Percentiles rank a stretch among this genome's conserved stretches.
These are phyloP conservation scores for Lerista edwardsae DNA, from an alignment of 2,797 vertebrate genomes.

Conservation along the genomic window DNA sequence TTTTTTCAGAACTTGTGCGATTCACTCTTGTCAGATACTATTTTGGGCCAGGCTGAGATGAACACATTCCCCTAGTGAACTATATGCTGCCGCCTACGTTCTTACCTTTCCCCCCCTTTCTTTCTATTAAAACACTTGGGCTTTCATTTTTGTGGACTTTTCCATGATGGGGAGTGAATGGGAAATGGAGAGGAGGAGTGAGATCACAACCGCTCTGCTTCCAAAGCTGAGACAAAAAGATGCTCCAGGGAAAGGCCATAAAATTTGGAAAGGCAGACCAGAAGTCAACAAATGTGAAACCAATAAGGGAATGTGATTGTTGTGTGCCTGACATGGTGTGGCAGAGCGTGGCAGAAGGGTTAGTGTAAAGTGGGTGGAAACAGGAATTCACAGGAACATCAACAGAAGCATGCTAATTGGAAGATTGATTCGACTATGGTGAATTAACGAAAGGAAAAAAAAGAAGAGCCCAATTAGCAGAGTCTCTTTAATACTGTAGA, in stretches of 20 bases:
- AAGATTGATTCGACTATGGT: slow-evolving; percentile 6
- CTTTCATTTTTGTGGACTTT: slow-evolving; percentile 30
- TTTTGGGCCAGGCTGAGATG: slow-evolving; percentile 72
- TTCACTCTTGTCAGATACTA: slow-evolving; percentile 75
- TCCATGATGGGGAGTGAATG: slow-evolving; percentile 38
- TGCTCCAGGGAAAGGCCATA: slow-evolving; percentile 17
- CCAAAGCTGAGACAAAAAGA: not conserved
- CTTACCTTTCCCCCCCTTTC: slow-evolving; percentile 34
- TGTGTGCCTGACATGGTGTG: not conserved
- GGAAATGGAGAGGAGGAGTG: not conserved
- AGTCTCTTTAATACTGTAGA: slow-evolving; percentile 18
- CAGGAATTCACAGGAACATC: not conserved
- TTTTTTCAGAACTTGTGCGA: slow-evolving; percentile 75
- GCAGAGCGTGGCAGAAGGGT: not conserved
- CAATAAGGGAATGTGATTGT: not conserved
- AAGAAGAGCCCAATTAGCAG: not conserved
- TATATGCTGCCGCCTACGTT: slow-evolving; percentile 60
- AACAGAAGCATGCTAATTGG: slow-evolving; percentile 16
- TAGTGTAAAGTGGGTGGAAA: not conserved
- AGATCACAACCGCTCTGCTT: not conserved
- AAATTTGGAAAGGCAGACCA: not conserved
- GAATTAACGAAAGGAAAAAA: not conserved
- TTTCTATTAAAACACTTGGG: slow-evolving; percentile 31
- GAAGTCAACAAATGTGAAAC: not conserved
- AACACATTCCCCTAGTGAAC: slow-evolving; percentile 64